Conservation (phyloP, 2,888 invertebrate species). For the Himalopsyche tibetana region DNA sequence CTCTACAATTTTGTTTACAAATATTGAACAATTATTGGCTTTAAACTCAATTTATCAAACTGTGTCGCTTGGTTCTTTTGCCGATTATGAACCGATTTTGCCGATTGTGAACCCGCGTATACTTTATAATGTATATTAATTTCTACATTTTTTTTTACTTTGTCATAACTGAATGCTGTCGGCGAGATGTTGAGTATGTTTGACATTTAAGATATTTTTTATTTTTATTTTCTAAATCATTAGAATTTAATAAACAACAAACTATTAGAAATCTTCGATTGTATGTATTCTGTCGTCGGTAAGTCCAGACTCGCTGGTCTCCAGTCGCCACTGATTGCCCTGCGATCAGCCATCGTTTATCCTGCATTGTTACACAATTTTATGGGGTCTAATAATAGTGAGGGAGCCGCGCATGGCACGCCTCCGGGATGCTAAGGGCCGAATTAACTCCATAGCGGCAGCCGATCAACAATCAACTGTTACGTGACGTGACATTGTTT, state of each 20-base stretch:
- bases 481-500: slow-evolving; percentile 44
- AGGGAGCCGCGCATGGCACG: slow-evolving; percentile 28
- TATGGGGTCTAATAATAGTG: slow-evolving; percentile 64
- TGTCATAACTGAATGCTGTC: no score
- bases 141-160: no score
- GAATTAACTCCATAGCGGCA: slow-evolving; percentile 14
- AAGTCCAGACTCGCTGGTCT: background rate
- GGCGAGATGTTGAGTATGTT: no score
- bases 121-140: no score
- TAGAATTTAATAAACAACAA: background rate
- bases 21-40: no score
- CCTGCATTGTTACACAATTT: slow-evolving; percentile 63
- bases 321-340: slow-evolving; percentile 49
- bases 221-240: no score
- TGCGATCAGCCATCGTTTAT: slow-evolving; percentile 62
- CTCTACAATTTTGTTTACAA: no score
- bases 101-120: no score
- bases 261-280: background rate
- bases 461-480: slow-evolving; percentile 10
- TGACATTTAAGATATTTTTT: no score
- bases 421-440: slow-evolving; percentile 40
- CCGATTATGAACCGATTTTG: no score
- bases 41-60: no score
- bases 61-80: no score
- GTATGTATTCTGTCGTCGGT: background rate